phyloP scores from a whole-genome alignment of 1,140 invertebrate species.

The Hestina assimilis region DNA sequence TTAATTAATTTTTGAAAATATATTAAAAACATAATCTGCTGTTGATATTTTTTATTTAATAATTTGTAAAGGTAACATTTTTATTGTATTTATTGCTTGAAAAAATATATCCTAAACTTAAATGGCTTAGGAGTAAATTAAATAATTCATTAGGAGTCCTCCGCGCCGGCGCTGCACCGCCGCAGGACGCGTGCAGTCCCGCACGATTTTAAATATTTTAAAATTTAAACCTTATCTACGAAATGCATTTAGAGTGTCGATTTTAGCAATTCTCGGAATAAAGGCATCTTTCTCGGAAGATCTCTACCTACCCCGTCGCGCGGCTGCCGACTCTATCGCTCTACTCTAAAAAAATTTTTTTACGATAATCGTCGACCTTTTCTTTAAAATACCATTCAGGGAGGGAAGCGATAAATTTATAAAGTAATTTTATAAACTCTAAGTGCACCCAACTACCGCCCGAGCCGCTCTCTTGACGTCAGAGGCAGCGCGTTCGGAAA shows the following conservation, averaged over 20 bases:
- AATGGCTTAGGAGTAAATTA: neutral
- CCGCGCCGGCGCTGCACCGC: neutral
- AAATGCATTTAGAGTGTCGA: slow-evolving; percentile 27
- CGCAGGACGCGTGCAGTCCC: slow-evolving; percentile 24
- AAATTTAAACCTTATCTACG: slow-evolving; percentile 16
- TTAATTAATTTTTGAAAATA: no score
- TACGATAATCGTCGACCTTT: neutral
- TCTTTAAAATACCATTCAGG: slow-evolving; percentile 6
- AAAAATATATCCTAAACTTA: neutral
- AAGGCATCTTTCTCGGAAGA: slow-evolving; percentile 25
- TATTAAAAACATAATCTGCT: no score
- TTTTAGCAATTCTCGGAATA: slow-evolving; percentile 29
- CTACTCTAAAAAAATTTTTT: slow-evolving; percentile 13
- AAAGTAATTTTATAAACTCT: slow-evolving; percentile 11
- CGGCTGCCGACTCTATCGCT: neutral
- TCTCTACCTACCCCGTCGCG: slow-evolving; percentile 18
- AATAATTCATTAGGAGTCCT: neutral
- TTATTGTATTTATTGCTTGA: no score
- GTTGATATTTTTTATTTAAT: no score
- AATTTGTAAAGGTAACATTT: no score
- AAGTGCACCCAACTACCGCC: slow-evolving; percentile 12
- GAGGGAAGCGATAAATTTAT: slow-evolving; percentile 3
- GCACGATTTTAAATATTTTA: slow-evolving; percentile 23
- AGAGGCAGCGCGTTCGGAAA: slow-evolving; percentile 54
- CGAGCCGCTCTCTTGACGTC: slow-evolving; percentile 37